Evolutionary conservation across 92 coral and sea anemone species (phyloP).

Genomic region (Parazoanthus darwini): DNA sequence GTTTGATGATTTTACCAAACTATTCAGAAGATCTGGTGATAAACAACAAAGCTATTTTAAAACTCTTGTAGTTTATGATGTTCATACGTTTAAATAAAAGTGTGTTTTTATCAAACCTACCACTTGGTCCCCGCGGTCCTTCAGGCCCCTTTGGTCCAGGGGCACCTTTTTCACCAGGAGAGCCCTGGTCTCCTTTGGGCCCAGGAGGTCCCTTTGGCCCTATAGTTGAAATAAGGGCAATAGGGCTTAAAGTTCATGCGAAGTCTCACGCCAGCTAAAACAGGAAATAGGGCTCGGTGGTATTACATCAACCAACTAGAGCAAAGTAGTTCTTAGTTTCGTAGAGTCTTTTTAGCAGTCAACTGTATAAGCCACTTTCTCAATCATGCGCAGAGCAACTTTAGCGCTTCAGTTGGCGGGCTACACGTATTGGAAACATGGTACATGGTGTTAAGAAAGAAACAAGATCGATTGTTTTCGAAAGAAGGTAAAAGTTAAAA

Average conservation of each 20-base stretch:
- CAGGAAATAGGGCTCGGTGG: background rate
- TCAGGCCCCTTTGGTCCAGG: slow-evolving; percentile 16
- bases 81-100: background rate
- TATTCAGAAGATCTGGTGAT: background rate
- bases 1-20: background rate
- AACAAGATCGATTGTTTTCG: too few relatives aligned
- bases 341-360: too few relatives aligned
- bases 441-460: too few relatives aligned
- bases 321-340: background rate
- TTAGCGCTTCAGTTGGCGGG: too few relatives aligned
- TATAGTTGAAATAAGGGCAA: background rate
- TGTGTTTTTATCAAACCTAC: slow-evolving; percentile 19
- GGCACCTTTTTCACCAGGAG: slow-evolving; percentile 42
- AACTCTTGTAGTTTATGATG: too few relatives aligned
- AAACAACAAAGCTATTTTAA: background rate
- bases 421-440: too few relatives aligned
- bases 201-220: slow-evolving; percentile 48
- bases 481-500: too few relatives aligned
- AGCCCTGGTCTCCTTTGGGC: slow-evolving; percentile 52
- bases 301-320: background rate
- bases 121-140: slow-evolving; percentile 59
- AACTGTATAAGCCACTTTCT: too few relatives aligned
- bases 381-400: too few relatives aligned
- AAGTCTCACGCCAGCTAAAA: background rate
- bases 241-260: background rate